A percentile compares a stretch with the other conserved stretches of the same genome.
Conservation (phyloP, 30 jellyfish, hydroid and myxozoan genomes). For the Aurelia sp. region DNA sequence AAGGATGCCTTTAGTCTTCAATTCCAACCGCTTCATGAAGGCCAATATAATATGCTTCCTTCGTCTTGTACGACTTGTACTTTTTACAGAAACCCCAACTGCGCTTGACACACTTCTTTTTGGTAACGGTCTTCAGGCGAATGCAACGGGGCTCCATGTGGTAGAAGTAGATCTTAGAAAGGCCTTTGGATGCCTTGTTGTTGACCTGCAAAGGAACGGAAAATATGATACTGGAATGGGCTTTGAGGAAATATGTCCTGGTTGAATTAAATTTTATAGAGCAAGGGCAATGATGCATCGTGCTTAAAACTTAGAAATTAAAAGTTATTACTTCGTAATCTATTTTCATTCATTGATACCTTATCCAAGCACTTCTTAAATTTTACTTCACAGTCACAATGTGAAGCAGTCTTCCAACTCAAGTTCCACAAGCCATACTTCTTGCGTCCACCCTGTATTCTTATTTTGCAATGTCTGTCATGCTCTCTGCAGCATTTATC, state of each 20-base stretch:
- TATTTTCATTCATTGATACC: too few relatives aligned
- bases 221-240: not conserved
- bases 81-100: conserved; percentile 2
- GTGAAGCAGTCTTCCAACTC: conserved; percentile 9
- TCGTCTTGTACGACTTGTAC: too few relatives aligned
- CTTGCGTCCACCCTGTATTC: not conserved
- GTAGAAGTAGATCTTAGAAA: not conserved
- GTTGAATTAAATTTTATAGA: too few relatives aligned
- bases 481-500: conserved; percentile 61
- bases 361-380: conserved; percentile 31
- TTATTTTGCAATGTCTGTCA: conserved; percentile 47
- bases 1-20: too few relatives aligned
- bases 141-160: not conserved
- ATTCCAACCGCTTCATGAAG: too few relatives aligned
- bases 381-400: conserved; percentile 40
- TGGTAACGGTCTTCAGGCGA: not conserved
- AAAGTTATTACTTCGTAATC: too few relatives aligned
- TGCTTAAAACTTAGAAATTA: too few relatives aligned
- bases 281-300: too few relatives aligned
- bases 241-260: too few relatives aligned
- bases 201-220: conserved; percentile 4
- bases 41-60: too few relatives aligned
- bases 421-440: conserved; percentile 23
- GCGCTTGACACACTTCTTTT: not conserved
- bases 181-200: not conserved